phyloP scores from a whole-genome alignment of 2,797 vertebrate genomes.

The Cuculus canorus region DNA sequence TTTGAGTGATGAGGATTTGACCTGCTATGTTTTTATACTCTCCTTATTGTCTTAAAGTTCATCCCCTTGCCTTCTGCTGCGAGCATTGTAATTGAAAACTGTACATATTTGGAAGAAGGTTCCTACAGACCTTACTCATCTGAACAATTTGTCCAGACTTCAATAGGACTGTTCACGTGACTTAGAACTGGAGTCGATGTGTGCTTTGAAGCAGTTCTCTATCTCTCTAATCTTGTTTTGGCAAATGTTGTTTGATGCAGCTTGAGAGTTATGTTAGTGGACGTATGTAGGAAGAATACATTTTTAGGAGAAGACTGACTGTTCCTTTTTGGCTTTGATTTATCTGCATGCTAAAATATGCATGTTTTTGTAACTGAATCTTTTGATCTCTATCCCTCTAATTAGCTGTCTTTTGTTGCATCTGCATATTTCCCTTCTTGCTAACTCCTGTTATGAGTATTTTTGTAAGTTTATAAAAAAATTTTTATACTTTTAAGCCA shows the following conservation, averaged over 20 bases:
- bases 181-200: neutral
- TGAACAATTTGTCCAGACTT: neutral
- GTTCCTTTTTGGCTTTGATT: slow-evolving; percentile 40
- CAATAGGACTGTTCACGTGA: neutral
- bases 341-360: slow-evolving; percentile 17
- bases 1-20: neutral
- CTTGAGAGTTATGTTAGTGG: slow-evolving; percentile 15
- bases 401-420: slow-evolving; percentile 32
- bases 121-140: neutral
- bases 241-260: neutral
- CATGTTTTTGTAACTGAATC: neutral
- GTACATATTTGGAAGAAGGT: neutral
- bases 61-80: neutral
- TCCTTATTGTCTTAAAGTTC: neutral
- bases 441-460: neutral
- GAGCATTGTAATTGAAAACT: neutral
- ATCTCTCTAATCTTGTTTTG: slow-evolving; percentile 35
- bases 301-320: neutral
- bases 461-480: neutral
- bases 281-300: neutral
- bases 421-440: neutral
- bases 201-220: neutral
- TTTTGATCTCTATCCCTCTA: slow-evolving; percentile 6
- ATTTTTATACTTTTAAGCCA: slow-evolving; percentile 19
- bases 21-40: neutral